Percentiles rank a stretch among this genome's conserved stretches.
phyloP scores from a whole-genome alignment of 2,113 vertebrate genomes.

The Hydrolagus affinis region DNA sequence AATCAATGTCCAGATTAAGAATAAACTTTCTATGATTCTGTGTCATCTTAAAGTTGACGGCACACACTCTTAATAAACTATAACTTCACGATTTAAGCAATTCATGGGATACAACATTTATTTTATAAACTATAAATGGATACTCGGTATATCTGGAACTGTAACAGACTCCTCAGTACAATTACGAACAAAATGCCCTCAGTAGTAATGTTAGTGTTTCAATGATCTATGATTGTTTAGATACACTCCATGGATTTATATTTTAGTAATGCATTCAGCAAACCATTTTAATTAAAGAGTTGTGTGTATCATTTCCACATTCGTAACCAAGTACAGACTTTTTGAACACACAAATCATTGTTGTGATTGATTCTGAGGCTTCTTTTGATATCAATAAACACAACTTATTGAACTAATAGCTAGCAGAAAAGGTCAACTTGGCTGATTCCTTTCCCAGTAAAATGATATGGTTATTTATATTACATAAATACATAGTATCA shows the following conservation, averaged over 20 bases:
- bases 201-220: too few relatives aligned
- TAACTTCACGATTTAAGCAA: too few relatives aligned
- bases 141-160: too few relatives aligned
- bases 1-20: too few relatives aligned
- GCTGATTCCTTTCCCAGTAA: not conserved
- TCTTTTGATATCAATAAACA: not conserved
- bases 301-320: not conserved
- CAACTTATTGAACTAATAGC: not conserved
- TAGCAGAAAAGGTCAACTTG: not conserved
- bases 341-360: not conserved
- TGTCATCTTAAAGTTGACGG: too few relatives aligned
- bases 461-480: not conserved
- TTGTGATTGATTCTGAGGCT: not conserved
- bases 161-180: too few relatives aligned
- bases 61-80: too few relatives aligned
- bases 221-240: not conserved
- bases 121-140: too few relatives aligned
- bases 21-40: too few relatives aligned
- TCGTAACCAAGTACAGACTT: not conserved
- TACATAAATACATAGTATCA: not conserved
- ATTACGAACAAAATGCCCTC: too few relatives aligned
- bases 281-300: not conserved
- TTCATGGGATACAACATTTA: too few relatives aligned
- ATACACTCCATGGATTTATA: not conserved
- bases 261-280: not conserved